Conservation (phyloP, 2,797 vertebrate species). For the Coendou prehensilis region DNA sequence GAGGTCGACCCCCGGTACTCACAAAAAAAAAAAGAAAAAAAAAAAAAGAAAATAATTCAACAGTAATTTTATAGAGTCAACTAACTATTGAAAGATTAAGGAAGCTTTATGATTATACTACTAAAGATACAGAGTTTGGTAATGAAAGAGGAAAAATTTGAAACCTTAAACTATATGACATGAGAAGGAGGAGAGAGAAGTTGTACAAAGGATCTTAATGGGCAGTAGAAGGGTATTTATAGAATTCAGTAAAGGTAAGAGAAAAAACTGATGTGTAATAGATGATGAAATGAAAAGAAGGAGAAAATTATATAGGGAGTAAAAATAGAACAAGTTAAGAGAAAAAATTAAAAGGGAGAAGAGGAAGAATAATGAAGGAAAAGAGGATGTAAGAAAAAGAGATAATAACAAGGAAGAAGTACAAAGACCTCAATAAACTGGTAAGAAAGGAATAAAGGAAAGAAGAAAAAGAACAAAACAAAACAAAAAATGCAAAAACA, state of each 20-base stretch:
- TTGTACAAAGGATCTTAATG: background rate
- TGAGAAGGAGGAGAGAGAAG: background rate
- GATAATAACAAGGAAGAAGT: background rate
- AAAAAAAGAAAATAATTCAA: background rate
- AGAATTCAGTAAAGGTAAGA: background rate
- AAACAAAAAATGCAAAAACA: background rate
- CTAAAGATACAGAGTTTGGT: background rate
- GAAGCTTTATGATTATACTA: background rate
- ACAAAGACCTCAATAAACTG: background rate
- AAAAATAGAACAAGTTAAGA: background rate
- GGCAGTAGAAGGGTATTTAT: background rate
- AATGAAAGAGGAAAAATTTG: background rate
- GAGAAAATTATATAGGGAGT: background rate
- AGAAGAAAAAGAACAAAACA: background rate
- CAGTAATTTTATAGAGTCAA: background rate
- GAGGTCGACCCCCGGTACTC: no score
- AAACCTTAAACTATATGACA: background rate
- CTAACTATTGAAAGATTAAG: background rate
- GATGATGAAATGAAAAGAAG: background rate
- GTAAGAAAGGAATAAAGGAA: background rate
- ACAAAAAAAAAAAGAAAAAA: no score
- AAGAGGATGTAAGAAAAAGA: background rate
- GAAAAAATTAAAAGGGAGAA: background rate
- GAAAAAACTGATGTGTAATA: background rate
- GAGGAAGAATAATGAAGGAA: background rate